Evolutionary conservation across 2,888 invertebrate genomes (phyloP).

Genomic region (Drosophila nigricruria): DNA sequence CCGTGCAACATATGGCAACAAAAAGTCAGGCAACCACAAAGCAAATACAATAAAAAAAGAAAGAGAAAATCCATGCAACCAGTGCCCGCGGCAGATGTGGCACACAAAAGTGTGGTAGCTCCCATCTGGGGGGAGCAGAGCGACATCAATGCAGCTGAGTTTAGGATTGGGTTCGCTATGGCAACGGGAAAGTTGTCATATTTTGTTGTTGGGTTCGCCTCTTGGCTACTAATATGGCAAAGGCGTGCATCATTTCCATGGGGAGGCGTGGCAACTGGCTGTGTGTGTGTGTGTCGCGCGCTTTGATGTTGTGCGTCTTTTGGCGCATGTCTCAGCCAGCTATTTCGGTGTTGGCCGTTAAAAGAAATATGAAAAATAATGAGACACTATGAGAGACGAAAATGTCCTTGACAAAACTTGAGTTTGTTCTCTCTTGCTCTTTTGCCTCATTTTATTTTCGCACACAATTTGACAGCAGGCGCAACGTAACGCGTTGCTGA

Average conservation of each 20-base stretch:
- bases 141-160: conserved; percentile 36
- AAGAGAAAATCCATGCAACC: conserved; percentile 42
- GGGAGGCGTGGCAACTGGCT: conserved; percentile 24
- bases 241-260: conserved; percentile 5
- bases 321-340: conserved; percentile 17
- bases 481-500: conserved; percentile 38
- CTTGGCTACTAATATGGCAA: conserved; percentile 33
- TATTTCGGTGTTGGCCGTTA: conserved; percentile 53
- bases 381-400: conserved; percentile 48
- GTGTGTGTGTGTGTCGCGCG: too few relatives aligned
- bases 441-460: conserved; percentile 52
- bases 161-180: conserved; percentile 19
- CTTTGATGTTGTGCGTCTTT: conserved; percentile 11
- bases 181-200: conserved; percentile 23
- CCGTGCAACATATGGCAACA: conserved; percentile 72
- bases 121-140: conserved; percentile 33
- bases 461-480: conserved; percentile 74
- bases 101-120: conserved; percentile 51
- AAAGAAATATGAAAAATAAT: conserved; percentile 74
- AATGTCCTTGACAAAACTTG: conserved; percentile 75
- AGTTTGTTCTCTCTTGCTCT: conserved; percentile 39
- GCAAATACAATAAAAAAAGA: conserved; percentile 15
- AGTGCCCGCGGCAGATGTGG: conserved; percentile 13
- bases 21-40: conserved; percentile 38
- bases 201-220: conserved; percentile 49